Percentiles rank a stretch among this genome's conserved stretches.
Conservation (phyloP, 2,113 vertebrate species). For the Oenanthe melanoleuca region DNA sequence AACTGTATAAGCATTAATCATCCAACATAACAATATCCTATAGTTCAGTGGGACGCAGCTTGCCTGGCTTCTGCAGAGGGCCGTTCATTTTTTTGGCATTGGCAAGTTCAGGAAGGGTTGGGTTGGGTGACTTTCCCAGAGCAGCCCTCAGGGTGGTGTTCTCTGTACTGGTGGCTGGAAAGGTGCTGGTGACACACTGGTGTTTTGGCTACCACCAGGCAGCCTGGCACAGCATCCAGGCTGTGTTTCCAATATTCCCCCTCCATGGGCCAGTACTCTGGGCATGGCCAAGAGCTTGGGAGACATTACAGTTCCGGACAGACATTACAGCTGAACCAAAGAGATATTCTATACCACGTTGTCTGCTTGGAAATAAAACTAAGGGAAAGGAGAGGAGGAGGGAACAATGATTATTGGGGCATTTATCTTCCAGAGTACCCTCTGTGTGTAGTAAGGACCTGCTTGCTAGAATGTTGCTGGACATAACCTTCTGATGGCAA, state of each 20-base stretch:
- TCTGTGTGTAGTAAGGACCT: fast-evolving
- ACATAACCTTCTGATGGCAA: background rate
- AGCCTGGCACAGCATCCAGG: fast-evolving
- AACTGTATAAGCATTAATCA: background rate
- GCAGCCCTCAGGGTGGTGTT: background rate
- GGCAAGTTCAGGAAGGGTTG: background rate
- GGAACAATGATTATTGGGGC: background rate
- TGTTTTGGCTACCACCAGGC: background rate
- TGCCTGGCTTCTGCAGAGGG: background rate
- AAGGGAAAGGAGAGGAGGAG: background rate
- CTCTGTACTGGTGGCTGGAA: background rate
- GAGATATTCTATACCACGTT: background rate
- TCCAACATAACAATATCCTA: background rate
- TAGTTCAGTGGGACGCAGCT: background rate
- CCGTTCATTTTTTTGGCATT: background rate
- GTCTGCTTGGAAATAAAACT: background rate
- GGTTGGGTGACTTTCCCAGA: background rate
- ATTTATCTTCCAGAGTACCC: background rate
- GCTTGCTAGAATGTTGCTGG: background rate
- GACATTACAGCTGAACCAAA: background rate
- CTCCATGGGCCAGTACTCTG: background rate
- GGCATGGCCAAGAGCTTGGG: background rate
- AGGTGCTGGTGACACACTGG: background rate
- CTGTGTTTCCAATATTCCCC: background rate
- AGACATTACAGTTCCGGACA: too few relatives aligned